phyloP scores from a whole-genome alignment of 1,140 invertebrate genomes.

The Monochamus saltuarius region DNA sequence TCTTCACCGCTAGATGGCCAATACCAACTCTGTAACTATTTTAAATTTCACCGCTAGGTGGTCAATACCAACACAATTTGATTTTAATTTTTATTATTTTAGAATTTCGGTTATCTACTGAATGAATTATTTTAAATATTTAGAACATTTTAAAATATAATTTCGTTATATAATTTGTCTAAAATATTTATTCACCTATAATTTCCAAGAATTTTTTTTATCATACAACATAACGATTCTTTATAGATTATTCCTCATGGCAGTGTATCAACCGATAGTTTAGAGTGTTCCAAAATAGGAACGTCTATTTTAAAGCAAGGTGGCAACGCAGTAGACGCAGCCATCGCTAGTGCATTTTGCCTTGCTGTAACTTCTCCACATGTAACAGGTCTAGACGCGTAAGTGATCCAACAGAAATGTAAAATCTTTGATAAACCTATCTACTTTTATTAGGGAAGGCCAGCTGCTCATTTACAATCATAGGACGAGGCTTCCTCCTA shows the following conservation, averaged over 20 bases:
- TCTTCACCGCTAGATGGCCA: too few relatives aligned
- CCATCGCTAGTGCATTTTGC: conserved; percentile 67
- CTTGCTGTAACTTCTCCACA: conserved; percentile 68
- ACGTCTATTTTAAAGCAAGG: conserved; percentile 64
- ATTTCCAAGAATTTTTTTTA: too few relatives aligned
- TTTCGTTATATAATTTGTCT: too few relatives aligned
- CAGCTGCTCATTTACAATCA: conserved; percentile 73
- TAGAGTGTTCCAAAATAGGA: conserved; percentile 71
- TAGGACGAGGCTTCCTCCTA: conserved; percentile 52
- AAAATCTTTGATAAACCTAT: neutral
- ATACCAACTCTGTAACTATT: neutral
- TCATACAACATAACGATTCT: neutral
- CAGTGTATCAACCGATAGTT: conserved; percentile 70
- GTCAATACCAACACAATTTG: too few relatives aligned
- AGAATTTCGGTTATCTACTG: too few relatives aligned
- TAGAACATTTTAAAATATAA: too few relatives aligned
- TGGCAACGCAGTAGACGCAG: conserved; percentile 71
- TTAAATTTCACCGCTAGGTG: too few relatives aligned
- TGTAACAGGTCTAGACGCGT: conserved; percentile 71
- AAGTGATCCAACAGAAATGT: conserved; percentile 37
- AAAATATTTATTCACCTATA: too few relatives aligned
- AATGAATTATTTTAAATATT: too few relatives aligned
- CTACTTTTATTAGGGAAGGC: conserved; percentile 63
- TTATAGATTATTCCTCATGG: conserved; percentile 69
- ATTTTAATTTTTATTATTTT: too few relatives aligned